A percentile compares a stretch with the other conserved stretches of the same genome.
Evolutionary conservation across 2,888 invertebrate species (phyloP).

Genomic region (Nephrotoma guestfalica): DNA sequence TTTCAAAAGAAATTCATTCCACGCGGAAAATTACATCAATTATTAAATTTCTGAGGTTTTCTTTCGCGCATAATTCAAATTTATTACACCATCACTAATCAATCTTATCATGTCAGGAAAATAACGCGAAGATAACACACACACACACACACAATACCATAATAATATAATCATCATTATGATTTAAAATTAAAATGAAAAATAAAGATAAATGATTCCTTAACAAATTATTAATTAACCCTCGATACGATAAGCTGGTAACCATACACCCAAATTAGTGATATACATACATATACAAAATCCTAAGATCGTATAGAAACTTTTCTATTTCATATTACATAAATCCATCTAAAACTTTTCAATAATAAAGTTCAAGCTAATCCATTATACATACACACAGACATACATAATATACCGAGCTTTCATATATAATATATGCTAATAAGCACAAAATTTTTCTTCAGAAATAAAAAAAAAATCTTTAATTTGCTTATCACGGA

Average conservation of each 20-base stretch:
- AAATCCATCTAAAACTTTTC: neutral
- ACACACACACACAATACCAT: neutral
- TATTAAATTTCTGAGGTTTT: neutral
- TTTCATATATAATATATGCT: neutral
- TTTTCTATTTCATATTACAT: neutral
- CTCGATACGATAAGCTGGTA: neutral
- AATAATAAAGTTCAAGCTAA: neutral
- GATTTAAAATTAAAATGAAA: neutral
- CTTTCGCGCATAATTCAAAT: neutral
- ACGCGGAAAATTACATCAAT: neutral
- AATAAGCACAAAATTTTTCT: neutral
- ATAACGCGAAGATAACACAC: neutral
- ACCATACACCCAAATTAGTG: too few relatives aligned
- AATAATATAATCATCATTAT: neutral
- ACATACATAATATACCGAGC: neutral
- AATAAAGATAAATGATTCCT: neutral
- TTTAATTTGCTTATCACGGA: neutral
- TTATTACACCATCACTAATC: neutral
- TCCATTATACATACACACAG: neutral
- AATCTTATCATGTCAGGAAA: neutral
- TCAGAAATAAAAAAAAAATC: neutral
- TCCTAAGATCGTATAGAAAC: neutral
- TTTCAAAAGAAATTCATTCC: neutral
- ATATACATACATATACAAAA: neutral
- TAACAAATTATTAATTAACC: neutral